phyloP scores from a whole-genome alignment of 2,888 invertebrate genomes.

The Sialis fuliginosa region DNA sequence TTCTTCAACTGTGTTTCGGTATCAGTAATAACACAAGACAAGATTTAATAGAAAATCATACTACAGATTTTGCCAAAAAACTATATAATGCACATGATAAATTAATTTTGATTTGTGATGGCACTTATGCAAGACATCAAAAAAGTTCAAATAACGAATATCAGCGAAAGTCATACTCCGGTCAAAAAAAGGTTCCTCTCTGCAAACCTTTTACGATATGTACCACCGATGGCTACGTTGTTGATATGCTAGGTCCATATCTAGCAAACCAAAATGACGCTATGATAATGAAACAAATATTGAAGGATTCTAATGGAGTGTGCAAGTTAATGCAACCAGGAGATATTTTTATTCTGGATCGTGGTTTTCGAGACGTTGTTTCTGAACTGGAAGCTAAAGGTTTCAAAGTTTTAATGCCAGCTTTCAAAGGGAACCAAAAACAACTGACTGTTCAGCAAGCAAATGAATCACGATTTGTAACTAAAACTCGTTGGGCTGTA shows the following conservation, averaged over 20 bases:
- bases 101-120: conserved; percentile 9
- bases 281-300: conserved; percentile 11
- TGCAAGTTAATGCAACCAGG: conserved; percentile 8
- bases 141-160: conserved; percentile 8
- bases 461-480: conserved; percentile 12
- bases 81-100: conserved; percentile 1
- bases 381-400: conserved; percentile 8
- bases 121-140: conserved; percentile 10
- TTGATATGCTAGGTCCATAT: conserved; percentile 13
- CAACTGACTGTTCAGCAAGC: conserved; percentile 11
- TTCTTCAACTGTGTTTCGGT: too few species aligned
- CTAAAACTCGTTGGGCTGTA: conserved; percentile 11
- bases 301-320: conserved; percentile 10
- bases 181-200: conserved; percentile 12
- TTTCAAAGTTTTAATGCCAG: conserved; percentile 12
- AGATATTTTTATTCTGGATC: conserved; percentile 12
- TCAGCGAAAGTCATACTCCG: conserved; percentile 8
- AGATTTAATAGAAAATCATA: conserved; percentile 1
- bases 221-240: conserved; percentile 10
- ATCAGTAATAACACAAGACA: too few species aligned
- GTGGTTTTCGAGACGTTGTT: conserved; percentile 13
- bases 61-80: not conserved
- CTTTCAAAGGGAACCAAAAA: conserved; percentile 13
- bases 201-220: conserved; percentile 15
- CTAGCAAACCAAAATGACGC: conserved; percentile 13